These are phyloP conservation scores for Romanogobio albipinnatus DNA, from an alignment of 2,113 vertebrate genomes.

Conservation along the genomic window DNA sequence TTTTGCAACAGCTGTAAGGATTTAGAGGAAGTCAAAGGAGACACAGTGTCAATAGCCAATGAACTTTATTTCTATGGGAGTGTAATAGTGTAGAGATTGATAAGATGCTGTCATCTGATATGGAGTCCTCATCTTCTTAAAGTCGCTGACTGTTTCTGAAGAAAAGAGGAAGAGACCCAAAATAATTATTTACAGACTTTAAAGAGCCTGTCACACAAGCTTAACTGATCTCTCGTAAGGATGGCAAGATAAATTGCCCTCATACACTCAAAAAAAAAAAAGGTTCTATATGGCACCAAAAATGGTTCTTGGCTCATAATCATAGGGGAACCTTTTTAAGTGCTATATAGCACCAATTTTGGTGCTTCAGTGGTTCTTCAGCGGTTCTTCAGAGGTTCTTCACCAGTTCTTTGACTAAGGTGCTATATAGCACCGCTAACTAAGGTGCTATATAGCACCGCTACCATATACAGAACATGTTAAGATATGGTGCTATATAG, in stretches of 20 bases:
- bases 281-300: no score
- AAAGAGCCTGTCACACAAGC: slow-evolving; percentile 31
- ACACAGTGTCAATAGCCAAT: slow-evolving; percentile 17
- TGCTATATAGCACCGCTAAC: no score
- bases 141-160: slow-evolving; percentile 27
- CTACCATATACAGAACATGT: no score
- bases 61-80: slow-evolving; percentile 24
- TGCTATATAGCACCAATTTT: no score
- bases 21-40: slow-evolving; percentile 33
- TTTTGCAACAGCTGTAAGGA: slow-evolving; percentile 41
- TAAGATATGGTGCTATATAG: no score
- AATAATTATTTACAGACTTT: slow-evolving; percentile 29
- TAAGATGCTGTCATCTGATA: slow-evolving; percentile 49
- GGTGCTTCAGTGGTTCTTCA: no score
- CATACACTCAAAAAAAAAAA: no score
- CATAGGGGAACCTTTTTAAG: no score
- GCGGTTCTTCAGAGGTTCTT: no score
- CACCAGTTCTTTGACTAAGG: no score
- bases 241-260: slow-evolving; percentile 47
- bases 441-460: no score
- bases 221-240: slow-evolving; percentile 29
- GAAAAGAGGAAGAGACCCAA: background rate
- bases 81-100: slow-evolving; percentile 33
- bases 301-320: no score
- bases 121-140: slow-evolving; percentile 29